phyloP scores from a whole-genome alignment of 2,888 invertebrate genomes.

The Papilio demoleus region DNA sequence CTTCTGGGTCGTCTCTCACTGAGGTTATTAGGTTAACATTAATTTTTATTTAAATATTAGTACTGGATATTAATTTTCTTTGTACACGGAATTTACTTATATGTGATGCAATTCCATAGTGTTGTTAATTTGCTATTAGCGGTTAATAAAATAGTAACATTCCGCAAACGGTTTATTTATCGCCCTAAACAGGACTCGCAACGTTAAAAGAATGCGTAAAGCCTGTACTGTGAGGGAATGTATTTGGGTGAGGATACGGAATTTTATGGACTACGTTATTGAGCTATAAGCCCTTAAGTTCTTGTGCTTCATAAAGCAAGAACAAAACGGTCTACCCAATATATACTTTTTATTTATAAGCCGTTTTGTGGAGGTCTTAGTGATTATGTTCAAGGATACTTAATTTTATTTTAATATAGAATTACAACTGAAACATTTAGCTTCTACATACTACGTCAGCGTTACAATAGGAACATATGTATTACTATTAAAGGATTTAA shows the following conservation, averaged over 20 bases:
- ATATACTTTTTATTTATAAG: slow-evolving; percentile 16
- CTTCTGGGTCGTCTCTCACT: no score
- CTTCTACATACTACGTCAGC: no score
- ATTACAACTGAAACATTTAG: not conserved
- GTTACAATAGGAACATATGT: no score
- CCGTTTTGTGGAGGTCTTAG: slow-evolving; percentile 2
- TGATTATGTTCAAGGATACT: not conserved
- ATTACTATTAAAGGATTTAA: no score
- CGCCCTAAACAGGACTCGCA: slow-evolving; percentile 8
- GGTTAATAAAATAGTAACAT: slow-evolving; percentile 14
- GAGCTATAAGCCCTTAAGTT: slow-evolving; percentile 23
- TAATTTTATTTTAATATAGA: not conserved
- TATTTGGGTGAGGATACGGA: slow-evolving; percentile 22
- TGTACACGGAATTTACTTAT: not conserved
- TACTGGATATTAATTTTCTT: not conserved
- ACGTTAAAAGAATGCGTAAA: slow-evolving; percentile 22
- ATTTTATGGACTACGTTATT: slow-evolving; percentile 20
- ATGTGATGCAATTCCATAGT: not conserved
- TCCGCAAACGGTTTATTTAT: slow-evolving; percentile 14
- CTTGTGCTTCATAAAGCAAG: slow-evolving; percentile 24
- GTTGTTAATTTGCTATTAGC: not conserved
- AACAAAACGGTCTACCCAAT: slow-evolving; percentile 21
- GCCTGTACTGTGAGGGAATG: slow-evolving; percentile 11
- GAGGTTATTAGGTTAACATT: no score
- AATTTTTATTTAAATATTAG: not conserved